Evolutionary conservation across 1,140 invertebrate genomes (phyloP), one percentile per base, ranked within the genome.

Genomic region (Bombus confusus): DNA sequence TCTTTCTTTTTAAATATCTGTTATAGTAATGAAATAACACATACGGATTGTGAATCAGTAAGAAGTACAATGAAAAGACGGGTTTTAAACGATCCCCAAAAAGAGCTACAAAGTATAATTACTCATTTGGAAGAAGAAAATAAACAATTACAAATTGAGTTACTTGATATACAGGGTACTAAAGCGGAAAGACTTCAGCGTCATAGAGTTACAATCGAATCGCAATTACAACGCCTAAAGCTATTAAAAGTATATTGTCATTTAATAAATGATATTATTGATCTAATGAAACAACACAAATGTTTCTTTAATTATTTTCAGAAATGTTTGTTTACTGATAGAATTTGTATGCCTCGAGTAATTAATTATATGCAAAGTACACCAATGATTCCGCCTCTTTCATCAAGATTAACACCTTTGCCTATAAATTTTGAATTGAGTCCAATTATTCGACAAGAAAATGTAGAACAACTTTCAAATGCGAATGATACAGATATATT

Each of bases 101-200:
- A 95, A 76, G 96, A 96, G 90, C 89, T 96, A 6, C 95, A 96
- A 89, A 96, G 95, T 83, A 95, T 96, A 43, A 96, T 96, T 86
- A 93, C 90, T 90, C 94, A 96, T 85, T 91, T 96, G 57, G 96
- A 96, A 90, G 93, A 95, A 79, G 95, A 96, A 90, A 96, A 96
- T 86, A 94, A 91, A 91, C 95, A 95, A 88, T 78, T 95, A 39
- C 92, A 93, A 83, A 88, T 91, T 41, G 95, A 95, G 82, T 88
- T 95, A 64, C 87, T 90, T 39, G 94, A 94, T 83, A 94, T 95
- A 90, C 94, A 85, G 68, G 94, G 93, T 39, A 93, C 89, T 69
- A 94, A 92, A 88, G 92, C 91, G 10, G 93, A 94, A 74, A 94
- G 93, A 87, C 89, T 95, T 6, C 93, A 94, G 47, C 92, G 87